These are phyloP conservation scores for Coregonus suidteri DNA, from an alignment of 2,797 vertebrate genomes.

Conservation along the genomic window DNA sequence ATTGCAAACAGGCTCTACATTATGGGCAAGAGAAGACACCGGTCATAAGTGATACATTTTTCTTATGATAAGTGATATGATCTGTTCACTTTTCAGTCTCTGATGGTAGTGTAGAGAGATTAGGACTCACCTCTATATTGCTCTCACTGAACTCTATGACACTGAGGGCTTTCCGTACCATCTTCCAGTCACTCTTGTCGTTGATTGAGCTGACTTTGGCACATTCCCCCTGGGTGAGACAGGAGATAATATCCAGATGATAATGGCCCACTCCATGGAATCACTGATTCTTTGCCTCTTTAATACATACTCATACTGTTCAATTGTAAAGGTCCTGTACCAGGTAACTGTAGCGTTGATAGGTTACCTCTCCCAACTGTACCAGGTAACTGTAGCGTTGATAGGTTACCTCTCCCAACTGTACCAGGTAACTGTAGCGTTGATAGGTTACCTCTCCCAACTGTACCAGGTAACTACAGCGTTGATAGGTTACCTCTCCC, in stretches of 20 bases:
- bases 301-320: not conserved
- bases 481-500: no score
- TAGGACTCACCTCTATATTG: constrained; percentile 81
- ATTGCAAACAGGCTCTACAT: constrained; percentile 87
- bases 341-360: constrained; percentile 46
- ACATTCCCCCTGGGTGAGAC: constrained; percentile 80
- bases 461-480: no score
- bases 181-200: constrained; percentile 90
- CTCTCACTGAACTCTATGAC: constrained; percentile 86
- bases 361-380: no score
- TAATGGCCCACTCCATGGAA: not conserved
- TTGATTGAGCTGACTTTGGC: constrained; percentile 91
- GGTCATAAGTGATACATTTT: not conserved
- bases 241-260: not conserved
- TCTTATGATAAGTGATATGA: not conserved
- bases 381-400: no score
- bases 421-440: no score
- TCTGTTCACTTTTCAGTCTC: not conserved
- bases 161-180: constrained; percentile 84
- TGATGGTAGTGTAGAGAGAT: not conserved
- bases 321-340: not conserved
- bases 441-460: no score
- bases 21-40: not conserved
- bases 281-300: not conserved
- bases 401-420: no score